phyloP scores from a whole-genome alignment of 2,113 vertebrate species.

The Athene noctua region DNA sequence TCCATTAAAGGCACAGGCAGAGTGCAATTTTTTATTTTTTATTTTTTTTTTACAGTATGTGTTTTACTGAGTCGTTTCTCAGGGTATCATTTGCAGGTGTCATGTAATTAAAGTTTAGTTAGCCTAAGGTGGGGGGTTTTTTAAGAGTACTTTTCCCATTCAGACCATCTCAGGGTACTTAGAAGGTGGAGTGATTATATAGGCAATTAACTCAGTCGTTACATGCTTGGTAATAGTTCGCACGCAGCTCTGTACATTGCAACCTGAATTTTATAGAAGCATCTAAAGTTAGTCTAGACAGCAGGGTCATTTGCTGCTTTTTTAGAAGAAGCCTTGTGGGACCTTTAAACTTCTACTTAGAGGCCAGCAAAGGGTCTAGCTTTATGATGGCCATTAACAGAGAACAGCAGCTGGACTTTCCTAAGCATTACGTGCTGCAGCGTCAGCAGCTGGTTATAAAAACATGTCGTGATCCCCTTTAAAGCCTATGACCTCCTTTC shows the following conservation, averaged over 20 bases:
- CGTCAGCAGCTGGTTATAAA: neutral
- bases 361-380: neutral
- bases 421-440: neutral
- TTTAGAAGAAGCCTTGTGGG: neutral
- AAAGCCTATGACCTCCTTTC: neutral
- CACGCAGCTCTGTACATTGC: neutral
- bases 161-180: neutral
- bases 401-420: neutral
- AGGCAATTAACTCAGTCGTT: slow-evolving; percentile 19
- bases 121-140: neutral
- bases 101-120: slow-evolving; percentile 33
- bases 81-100: neutral
- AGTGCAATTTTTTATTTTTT: fast-evolving
- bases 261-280: neutral
- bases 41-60: neutral
- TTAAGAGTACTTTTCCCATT: neutral
- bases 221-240: neutral
- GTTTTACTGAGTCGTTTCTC: neutral
- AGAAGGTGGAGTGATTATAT: neutral
- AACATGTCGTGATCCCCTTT: neutral
- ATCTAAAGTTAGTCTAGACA: slow-evolving; percentile 10
- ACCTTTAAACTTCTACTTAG: neutral
- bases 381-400: neutral
- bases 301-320: neutral
- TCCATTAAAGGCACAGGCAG: neutral